phyloP scores from a whole-genome alignment of 2,113 vertebrate species.

The Muntiacus muntjak region DNA sequence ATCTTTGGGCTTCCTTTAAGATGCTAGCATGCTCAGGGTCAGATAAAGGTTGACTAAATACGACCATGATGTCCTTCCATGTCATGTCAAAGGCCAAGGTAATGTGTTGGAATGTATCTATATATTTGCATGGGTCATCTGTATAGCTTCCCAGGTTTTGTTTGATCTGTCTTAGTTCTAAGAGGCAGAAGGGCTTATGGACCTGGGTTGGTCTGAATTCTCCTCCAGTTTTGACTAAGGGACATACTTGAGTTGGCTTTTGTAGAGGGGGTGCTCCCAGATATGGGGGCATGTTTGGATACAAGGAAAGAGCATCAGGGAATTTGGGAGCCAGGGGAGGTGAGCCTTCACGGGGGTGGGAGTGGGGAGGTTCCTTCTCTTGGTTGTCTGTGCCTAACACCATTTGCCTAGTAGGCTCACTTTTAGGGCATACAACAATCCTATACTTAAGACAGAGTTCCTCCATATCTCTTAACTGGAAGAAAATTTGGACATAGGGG shows the following conservation, averaged over 20 bases:
- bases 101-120: background rate
- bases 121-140: background rate
- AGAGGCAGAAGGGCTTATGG: background rate
- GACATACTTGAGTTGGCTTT: background rate
- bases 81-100: background rate
- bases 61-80: background rate
- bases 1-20: background rate
- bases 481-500: background rate
- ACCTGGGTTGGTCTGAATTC: background rate
- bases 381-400: background rate
- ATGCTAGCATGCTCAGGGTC: background rate
- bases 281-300: background rate
- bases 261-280: background rate
- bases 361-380: background rate
- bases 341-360: background rate
- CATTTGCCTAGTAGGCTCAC: background rate
- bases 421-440: background rate
- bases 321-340: background rate
- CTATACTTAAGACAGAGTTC: background rate
- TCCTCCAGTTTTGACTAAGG: background rate
- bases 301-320: background rate
- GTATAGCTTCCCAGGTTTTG: background rate
- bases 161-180: background rate
- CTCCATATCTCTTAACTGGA: background rate
- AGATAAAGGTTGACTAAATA: background rate